A percentile compares a stretch with the other conserved stretches of the same genome.
phyloP scores from a whole-genome alignment of 2,113 vertebrate species.

The Forbesichthys agassizii region DNA sequence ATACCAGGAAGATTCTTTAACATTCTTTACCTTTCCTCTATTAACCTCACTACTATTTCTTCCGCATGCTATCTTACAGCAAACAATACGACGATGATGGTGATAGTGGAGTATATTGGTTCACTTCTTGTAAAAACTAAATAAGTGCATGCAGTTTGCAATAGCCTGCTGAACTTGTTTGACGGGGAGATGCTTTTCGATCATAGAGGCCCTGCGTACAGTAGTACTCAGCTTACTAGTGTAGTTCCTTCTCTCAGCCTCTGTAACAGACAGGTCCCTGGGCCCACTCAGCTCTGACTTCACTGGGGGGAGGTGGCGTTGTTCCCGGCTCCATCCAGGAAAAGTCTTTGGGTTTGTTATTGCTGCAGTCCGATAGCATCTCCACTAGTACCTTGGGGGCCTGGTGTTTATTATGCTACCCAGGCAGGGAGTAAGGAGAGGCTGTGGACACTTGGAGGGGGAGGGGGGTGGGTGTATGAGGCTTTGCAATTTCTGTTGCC shows the following conservation, averaged over 20 bases:
- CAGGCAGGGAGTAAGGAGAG: slow-evolving; percentile 64
- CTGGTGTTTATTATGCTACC: slow-evolving; percentile 75
- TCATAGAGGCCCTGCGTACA: neutral
- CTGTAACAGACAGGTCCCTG: slow-evolving; percentile 44
- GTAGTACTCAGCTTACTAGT: neutral
- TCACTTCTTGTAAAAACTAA: too few relatives aligned
- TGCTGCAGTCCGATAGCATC: slow-evolving; percentile 84
- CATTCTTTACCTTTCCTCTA: too few relatives aligned
- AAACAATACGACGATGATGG: too few relatives aligned
- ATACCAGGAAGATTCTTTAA: neutral
- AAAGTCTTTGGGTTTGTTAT: slow-evolving; percentile 86
- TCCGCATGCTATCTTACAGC: too few relatives aligned
- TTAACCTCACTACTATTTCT: too few relatives aligned
- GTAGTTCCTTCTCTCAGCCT: slow-evolving; percentile 28
- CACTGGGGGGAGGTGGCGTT: slow-evolving; percentile 76
- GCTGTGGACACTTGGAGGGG: slow-evolving; percentile 46
- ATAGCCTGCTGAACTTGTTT: too few relatives aligned
- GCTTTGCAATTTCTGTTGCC: slow-evolving; percentile 34
- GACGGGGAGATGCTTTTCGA: too few relatives aligned
- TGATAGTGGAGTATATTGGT: too few relatives aligned
- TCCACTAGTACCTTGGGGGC: slow-evolving; percentile 74
- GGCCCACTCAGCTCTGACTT: slow-evolving; percentile 34
- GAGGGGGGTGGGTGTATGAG: slow-evolving; percentile 2
- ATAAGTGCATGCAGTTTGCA: too few relatives aligned
- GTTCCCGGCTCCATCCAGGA: slow-evolving; percentile 88